These are phyloP conservation scores for Melangyna quadrimaculata DNA, from an alignment of 2,888 invertebrate species.

Conservation along the genomic window DNA sequence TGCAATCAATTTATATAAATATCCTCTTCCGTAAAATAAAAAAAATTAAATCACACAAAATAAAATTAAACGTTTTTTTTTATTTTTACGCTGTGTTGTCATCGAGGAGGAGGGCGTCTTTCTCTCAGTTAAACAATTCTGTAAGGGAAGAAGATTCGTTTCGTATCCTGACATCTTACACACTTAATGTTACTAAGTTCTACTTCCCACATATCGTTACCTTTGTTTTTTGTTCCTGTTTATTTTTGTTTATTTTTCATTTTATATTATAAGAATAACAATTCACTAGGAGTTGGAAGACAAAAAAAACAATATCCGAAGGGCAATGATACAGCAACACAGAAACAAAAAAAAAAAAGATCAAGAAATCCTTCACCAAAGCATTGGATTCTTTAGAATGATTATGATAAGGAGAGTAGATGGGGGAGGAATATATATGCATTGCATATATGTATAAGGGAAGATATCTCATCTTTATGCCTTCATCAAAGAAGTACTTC, in stretches of 20 bases:
- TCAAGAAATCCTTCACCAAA: slow-evolving; percentile 44
- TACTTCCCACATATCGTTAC: slow-evolving; percentile 5
- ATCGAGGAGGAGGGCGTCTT: background rate
- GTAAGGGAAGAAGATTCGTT: slow-evolving; percentile 3
- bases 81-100: background rate
- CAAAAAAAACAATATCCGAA: slow-evolving; percentile 18
- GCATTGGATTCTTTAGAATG: slow-evolving; percentile 19
- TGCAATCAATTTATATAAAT: slow-evolving; percentile 62
- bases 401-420: background rate
- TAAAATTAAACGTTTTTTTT: background rate
- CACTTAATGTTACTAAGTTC: slow-evolving; percentile 1
- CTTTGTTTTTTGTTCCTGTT: background rate
- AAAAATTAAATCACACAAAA: slow-evolving; percentile 13
- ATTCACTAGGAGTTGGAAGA: background rate
- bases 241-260: background rate
- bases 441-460: background rate
- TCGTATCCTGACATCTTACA: slow-evolving; percentile 54
- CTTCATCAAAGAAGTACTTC: slow-evolving; percentile 63
- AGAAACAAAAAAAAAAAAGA: slow-evolving; percentile 12
- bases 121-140: slow-evolving; percentile 19
- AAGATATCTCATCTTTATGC: slow-evolving; percentile 10
- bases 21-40: slow-evolving; percentile 42
- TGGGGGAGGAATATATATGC: background rate
- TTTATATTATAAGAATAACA: slow-evolving; percentile 20
- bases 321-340: background rate